Evolutionary conservation across 2,113 vertebrate genomes (phyloP).

Genomic region (Trematocara stigmaticum): DNA sequence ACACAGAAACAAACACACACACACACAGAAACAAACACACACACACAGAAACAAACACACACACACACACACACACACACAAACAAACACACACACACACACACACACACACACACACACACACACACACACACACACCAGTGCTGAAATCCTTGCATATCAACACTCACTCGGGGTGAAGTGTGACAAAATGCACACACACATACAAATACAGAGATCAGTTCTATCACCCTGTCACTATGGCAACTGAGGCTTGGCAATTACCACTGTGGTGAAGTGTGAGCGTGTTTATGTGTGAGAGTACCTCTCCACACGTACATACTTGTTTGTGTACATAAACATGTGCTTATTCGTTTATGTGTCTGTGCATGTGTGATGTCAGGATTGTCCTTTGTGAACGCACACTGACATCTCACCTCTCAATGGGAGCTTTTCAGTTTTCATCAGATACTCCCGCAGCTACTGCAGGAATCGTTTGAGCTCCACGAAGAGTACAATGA

Average conservation of each 20-base stretch:
- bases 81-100: neutral
- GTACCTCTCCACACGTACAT: neutral
- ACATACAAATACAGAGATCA: neutral
- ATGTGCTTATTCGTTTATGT: neutral
- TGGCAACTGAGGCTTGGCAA: slow-evolving; percentile 50
- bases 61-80: neutral
- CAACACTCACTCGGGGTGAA: slow-evolving; percentile 32
- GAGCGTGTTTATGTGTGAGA: slow-evolving; percentile 5
- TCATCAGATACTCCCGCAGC: neutral
- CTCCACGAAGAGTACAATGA: neutral
- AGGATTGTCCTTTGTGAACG: slow-evolving; percentile 10
- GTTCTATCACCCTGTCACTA: slow-evolving; percentile 55
- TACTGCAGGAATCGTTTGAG: slow-evolving; percentile 8
- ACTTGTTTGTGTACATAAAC: slow-evolving; percentile 13
- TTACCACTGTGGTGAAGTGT: slow-evolving; percentile 3
- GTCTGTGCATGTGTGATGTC: neutral
- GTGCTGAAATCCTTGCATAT: slow-evolving; percentile 37
- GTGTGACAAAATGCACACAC: slow-evolving; percentile 29
- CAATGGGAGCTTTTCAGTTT: neutral
- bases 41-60: too few species aligned
- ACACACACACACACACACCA: neutral
- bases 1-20: too few species aligned
- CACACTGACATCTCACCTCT: neutral
- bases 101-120: neutral
- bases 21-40: too few species aligned